Evolutionary conservation across 2,888 invertebrate genomes (phyloP).

Genomic region (Ellobium chinense): DNA sequence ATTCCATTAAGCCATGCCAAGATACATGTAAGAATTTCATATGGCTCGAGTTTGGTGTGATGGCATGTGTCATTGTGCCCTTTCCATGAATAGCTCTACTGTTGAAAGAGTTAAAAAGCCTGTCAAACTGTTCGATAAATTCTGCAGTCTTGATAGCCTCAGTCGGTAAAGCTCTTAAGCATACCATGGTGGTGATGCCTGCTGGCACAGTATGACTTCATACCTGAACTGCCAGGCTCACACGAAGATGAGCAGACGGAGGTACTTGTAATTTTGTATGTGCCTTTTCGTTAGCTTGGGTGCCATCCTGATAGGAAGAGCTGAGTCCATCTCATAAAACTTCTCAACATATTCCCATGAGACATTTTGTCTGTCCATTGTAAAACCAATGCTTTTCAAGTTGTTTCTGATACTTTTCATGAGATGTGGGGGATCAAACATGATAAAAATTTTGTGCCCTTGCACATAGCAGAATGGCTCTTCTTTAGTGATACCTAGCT

Average conservation of each 20-base stretch:
- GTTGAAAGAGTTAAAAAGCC: background rate
- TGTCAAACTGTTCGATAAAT: background rate
- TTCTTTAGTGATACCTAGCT: no score
- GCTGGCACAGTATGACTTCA: conserved; percentile 17
- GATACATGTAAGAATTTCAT: background rate
- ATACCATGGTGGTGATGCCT: background rate
- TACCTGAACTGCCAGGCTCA: conserved; percentile 12
- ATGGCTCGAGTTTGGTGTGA: background rate
- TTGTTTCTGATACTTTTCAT: conserved; percentile 15
- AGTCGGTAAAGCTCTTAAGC: background rate
- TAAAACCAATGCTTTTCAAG: background rate
- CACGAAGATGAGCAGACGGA: background rate
- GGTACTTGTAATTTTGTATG: conserved; percentile 5
- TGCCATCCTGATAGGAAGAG: background rate
- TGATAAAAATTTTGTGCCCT: background rate
- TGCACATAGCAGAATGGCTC: no score
- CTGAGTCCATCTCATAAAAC: conserved; percentile 4
- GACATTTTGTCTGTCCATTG: background rate
- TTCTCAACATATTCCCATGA: background rate
- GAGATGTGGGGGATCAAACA: background rate
- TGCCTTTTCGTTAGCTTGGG: background rate
- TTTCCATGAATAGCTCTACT: background rate
- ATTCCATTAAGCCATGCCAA: background rate
- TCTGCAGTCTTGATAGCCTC: background rate
- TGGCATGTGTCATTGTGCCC: background rate